Evolutionary conservation across 2,113 vertebrate genomes (phyloP).

Genomic region (Neolamprologus falcicula): DNA sequence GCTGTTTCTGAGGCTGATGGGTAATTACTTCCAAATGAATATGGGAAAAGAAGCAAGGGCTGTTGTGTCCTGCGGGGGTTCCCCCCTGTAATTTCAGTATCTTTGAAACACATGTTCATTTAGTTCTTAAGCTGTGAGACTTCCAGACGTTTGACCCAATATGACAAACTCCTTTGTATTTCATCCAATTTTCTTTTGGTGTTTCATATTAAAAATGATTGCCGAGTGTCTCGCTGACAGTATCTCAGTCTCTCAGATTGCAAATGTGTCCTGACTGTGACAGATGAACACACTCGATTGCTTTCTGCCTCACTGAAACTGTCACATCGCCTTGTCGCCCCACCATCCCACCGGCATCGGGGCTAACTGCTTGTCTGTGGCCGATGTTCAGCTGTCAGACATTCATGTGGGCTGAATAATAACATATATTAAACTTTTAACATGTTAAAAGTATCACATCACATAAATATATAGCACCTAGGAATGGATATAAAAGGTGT

Average conservation of each 20-base stretch:
- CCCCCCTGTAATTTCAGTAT: slow-evolving; percentile 7
- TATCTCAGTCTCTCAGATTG: neutral
- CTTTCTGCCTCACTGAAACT: neutral
- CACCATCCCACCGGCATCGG: neutral
- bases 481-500: neutral
- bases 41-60: neutral
- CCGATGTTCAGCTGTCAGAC: neutral
- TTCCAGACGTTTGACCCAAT: neutral
- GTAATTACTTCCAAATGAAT: slow-evolving; percentile 62
- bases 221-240: neutral
- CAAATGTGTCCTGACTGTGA: neutral
- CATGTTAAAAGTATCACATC: neutral
- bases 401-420: neutral
- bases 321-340: neutral
- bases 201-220: neutral
- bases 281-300: neutral
- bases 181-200: neutral
- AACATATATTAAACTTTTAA: neutral
- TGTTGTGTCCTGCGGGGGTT: neutral
- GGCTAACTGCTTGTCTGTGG: neutral
- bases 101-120: slow-evolving; percentile 42
- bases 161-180: neutral
- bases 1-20: neutral
- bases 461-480: neutral
- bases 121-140: neutral